Evolutionary conservation across 2,113 vertebrate genomes (phyloP), one percentile per base, ranked within the genome.

Genomic region (Martes martes): DNA sequence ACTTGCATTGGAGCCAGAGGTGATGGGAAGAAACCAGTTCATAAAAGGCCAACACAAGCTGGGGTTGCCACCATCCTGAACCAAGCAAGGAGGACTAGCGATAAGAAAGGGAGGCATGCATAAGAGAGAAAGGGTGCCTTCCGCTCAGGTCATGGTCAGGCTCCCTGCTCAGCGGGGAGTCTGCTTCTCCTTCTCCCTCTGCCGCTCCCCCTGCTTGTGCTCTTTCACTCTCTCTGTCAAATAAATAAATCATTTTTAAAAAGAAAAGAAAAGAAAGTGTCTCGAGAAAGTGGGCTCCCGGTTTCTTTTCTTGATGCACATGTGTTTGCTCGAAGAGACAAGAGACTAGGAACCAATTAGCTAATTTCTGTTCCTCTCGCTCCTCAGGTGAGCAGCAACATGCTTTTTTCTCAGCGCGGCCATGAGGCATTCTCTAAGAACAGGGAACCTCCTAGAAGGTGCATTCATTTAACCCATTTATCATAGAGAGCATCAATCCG

Each of bases 261-360:
- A 61, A 61, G 59, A 26, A 63, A 61, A 61, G 59, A 26, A 63
- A 63, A 63, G 26, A 63, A 65, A 31, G 63, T 4, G 26, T 88
- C 61, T 84, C 52, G 39, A 95, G 83, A 79, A 89, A 76, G 19
- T 61, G 23, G 11, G 26, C 31, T 91, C 47, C 23, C 23, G 6
- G 85, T 79, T 76, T 73, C 76, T 84, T 88, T 74, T 84, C 69
- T 93, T 93, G 55, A 90, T 24, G 59, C 69, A n/a, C 69, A 31
- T 92, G 19, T 85, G 24, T 88, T 76, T 92, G 31, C 55, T 94
- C 79, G 33, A 92, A 96, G 78, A 96, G 61, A 52, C 52, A 89
- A 55, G 42, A 83, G 69, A 95, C 39, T 95, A 82, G n/a, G 65
- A 83, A 93, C 85, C 33, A 47, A 81, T 65, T 65, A 31, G 33